Evolutionary conservation across 2,888 invertebrate genomes (phyloP).

Genomic region (Poecilus cupreus): DNA sequence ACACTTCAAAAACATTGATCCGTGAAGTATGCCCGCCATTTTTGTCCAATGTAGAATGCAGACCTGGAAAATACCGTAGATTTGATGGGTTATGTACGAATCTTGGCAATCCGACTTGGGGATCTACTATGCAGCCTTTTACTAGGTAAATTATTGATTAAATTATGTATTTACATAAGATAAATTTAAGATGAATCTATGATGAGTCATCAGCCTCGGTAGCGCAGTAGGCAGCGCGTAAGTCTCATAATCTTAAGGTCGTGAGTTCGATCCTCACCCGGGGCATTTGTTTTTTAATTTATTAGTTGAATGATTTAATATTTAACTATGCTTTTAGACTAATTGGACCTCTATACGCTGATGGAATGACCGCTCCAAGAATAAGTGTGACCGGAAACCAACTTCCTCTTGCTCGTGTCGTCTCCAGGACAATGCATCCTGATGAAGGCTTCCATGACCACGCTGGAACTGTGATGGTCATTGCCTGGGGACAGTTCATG

Average conservation of each 20-base stretch:
- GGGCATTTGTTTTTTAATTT: constrained; percentile 76
- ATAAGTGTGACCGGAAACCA: constrained; percentile 85
- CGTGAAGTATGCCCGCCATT: constrained; percentile 91
- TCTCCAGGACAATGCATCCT: constrained; percentile 93
- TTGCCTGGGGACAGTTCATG: constrained; percentile 97
- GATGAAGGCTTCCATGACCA: constrained; percentile 96
- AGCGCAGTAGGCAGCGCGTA: constrained; percentile 93
- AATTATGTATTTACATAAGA: not conserved
- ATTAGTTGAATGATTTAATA: too few relatives aligned
- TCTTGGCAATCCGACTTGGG: constrained; percentile 92
- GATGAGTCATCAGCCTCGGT: constrained; percentile 77
- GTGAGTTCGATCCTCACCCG: constrained; percentile 97
- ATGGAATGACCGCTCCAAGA: constrained; percentile 89
- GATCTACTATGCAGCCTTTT: constrained; percentile 89
- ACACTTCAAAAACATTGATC: constrained; percentile 90
- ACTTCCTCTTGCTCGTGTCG: constrained; percentile 87
- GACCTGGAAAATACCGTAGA: constrained; percentile 90
- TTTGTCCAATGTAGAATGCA: constrained; percentile 90
- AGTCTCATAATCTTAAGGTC: constrained; percentile 95
- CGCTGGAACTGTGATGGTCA: constrained; percentile 94
- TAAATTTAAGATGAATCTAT: not conserved
- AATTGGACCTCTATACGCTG: constrained; percentile 87
- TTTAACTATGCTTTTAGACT: too few relatives aligned
- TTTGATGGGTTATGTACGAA: constrained; percentile 93
- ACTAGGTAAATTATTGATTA: constrained; percentile 77